Percentiles rank a stretch among this genome's conserved stretches.
Conservation (phyloP, 2,113 vertebrate species). For the Eolophus roseicapilla region DNA sequence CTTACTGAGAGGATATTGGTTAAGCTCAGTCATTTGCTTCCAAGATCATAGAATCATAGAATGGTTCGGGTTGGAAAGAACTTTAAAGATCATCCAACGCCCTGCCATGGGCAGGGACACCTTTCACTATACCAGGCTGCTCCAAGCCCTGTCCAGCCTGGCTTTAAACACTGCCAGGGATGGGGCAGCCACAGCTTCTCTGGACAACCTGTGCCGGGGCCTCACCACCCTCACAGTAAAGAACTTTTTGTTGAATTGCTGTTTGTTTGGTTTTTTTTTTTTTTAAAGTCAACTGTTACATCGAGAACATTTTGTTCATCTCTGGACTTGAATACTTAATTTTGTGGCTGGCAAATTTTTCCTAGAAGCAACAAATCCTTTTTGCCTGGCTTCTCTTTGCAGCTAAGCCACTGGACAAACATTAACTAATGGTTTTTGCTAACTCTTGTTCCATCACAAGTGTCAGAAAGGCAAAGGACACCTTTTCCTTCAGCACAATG, state of each 20-base stretch:
- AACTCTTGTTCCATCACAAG: neutral
- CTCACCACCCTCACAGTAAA: neutral
- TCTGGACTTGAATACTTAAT: neutral
- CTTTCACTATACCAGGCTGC: neutral
- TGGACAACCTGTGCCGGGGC: neutral
- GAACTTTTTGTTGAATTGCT: neutral
- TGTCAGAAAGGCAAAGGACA: neutral
- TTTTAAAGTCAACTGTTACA: neutral
- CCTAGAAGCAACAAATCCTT: slow-evolving; percentile 1
- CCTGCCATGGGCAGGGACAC: neutral
- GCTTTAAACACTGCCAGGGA: neutral
- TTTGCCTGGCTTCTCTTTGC: neutral
- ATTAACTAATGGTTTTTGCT: slow-evolving; percentile 20
- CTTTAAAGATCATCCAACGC: neutral
- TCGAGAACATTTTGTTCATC: neutral
- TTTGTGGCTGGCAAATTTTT: slow-evolving; percentile 1
- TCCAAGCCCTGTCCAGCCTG: neutral
- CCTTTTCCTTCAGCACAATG: neutral
- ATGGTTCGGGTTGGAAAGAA: neutral
- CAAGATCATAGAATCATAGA: neutral
- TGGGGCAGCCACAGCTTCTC: neutral
- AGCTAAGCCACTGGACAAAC: slow-evolving; percentile 21
- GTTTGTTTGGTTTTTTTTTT: neutral
- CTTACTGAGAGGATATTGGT: neutral
- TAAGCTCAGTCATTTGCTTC: neutral